phyloP scores from a whole-genome alignment of 2,797 vertebrate genomes.

The Lagodon rhomboides region DNA sequence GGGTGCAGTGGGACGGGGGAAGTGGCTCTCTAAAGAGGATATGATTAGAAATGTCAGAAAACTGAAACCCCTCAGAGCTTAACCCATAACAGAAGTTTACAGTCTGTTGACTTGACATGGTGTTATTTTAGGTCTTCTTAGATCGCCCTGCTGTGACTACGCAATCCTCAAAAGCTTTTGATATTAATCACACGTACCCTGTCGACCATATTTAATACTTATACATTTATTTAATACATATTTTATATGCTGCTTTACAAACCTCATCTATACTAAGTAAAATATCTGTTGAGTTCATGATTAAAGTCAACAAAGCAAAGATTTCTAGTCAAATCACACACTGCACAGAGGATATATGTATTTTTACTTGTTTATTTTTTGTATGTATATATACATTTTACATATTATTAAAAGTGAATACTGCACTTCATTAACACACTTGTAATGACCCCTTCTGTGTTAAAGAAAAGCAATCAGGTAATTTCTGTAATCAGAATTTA shows the following conservation, averaged over 20 bases:
- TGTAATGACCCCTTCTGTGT: too few species aligned
- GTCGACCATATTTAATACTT: background rate
- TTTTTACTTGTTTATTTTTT: background rate
- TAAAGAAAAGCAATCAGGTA: background rate
- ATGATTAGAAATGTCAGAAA: conserved; percentile 34
- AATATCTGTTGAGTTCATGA: background rate
- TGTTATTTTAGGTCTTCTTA: conserved; percentile 10
- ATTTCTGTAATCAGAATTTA: background rate
- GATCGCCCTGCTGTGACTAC: background rate
- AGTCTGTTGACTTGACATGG: background rate
- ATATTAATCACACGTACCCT: background rate
- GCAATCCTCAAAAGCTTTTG: conserved; percentile 15
- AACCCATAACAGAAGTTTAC: conserved; percentile 32
- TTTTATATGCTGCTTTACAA: background rate
- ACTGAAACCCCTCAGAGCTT: conserved; percentile 12
- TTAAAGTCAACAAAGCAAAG: conserved; percentile 3
- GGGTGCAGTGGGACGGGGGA: background rate
- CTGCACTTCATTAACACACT: background rate
- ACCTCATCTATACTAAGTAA: background rate
- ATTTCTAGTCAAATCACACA: background rate
- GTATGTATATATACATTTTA: background rate
- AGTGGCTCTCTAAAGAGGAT: conserved; percentile 26
- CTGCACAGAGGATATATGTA: background rate
- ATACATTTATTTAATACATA: background rate
- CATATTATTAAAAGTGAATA: background rate